phyloP scores from a whole-genome alignment of 1,140 invertebrate genomes.

The Matsumurasca onukii region DNA sequence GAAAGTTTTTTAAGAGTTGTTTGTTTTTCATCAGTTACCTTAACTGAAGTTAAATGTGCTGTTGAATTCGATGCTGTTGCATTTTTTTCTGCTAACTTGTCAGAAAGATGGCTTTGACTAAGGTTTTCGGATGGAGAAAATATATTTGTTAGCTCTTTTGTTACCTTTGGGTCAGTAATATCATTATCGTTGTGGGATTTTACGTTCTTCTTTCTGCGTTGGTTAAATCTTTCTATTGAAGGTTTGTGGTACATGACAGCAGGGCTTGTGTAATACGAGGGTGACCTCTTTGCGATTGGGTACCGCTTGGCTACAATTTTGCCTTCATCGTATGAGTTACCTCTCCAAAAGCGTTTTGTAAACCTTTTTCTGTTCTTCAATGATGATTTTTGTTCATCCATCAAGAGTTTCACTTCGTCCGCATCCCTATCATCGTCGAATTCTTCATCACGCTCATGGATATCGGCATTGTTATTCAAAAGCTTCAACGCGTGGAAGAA shows the following conservation, averaged over 20 bases:
- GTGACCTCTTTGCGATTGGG: conserved; percentile 38
- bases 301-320: conserved; percentile 35
- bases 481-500: conserved; percentile 32
- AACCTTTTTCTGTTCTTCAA: not conserved
- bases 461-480: conserved; percentile 17
- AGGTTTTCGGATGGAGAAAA: conserved; percentile 34
- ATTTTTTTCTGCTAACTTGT: not conserved
- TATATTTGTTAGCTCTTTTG: conserved; percentile 39
- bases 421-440: conserved; percentile 23
- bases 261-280: conserved; percentile 16
- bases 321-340: conserved; percentile 35
- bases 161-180: conserved; percentile 40
- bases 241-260: conserved; percentile 26
- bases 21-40: not conserved
- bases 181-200: not conserved
- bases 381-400: conserved; percentile 3
- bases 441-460: conserved; percentile 24
- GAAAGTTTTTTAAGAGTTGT: not conserved
- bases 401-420: conserved; percentile 17
- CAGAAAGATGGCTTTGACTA: conserved; percentile 1
- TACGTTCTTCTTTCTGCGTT: conserved; percentile 26
- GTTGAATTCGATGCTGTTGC: not conserved
- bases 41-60: not conserved
- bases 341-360: conserved; percentile 25
- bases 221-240: conserved; percentile 18